Percentiles rank a stretch among this genome's conserved stretches.
Conservation (phyloP, 2,797 vertebrate species). For the Alosa sapidissima region DNA sequence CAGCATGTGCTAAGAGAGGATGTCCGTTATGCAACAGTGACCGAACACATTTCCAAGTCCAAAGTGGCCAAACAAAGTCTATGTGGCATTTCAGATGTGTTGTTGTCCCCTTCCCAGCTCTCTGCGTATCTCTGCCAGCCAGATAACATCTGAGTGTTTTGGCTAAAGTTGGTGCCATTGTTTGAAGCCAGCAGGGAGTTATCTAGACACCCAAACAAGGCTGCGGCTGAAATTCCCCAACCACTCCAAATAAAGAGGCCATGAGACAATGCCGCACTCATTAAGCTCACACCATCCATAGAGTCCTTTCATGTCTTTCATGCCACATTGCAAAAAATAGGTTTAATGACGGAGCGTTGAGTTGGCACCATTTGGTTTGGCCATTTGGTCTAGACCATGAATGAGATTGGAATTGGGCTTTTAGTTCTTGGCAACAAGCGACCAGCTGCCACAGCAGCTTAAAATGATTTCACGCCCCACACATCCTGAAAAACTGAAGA, state of each 20-base stretch:
- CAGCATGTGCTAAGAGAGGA: not conserved
- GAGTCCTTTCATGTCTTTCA: not conserved
- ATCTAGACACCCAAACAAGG: slow-evolving; percentile 22
- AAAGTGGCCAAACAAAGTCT: not conserved
- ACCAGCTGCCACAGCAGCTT: not conserved
- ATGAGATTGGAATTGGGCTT: not conserved
- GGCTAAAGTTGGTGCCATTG: slow-evolving; percentile 22
- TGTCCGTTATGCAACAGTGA: slow-evolving; percentile 20
- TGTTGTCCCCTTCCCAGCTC: not conserved
- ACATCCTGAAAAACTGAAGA: not conserved
- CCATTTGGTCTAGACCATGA: not conserved
- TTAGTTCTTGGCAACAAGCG: not conserved
- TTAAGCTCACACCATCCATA: slow-evolving; percentile 24
- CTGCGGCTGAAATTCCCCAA: slow-evolving; percentile 9
- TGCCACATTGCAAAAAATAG: not conserved
- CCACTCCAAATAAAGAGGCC: not conserved
- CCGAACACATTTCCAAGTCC: slow-evolving; percentile 9
- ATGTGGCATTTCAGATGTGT: slow-evolving; percentile 1
- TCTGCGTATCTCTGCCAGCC: not conserved
- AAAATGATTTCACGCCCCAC: not conserved
- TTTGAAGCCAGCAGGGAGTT: slow-evolving; percentile 14
- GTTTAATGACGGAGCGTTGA: not conserved
- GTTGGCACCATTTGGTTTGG: not conserved
- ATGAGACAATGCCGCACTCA: slow-evolving; percentile 12
- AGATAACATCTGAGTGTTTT: slow-evolving; percentile 12